These are phyloP conservation scores for Scaptomyza pallida DNA, from an alignment of 1,140 invertebrate species.

Conservation along the genomic window DNA sequence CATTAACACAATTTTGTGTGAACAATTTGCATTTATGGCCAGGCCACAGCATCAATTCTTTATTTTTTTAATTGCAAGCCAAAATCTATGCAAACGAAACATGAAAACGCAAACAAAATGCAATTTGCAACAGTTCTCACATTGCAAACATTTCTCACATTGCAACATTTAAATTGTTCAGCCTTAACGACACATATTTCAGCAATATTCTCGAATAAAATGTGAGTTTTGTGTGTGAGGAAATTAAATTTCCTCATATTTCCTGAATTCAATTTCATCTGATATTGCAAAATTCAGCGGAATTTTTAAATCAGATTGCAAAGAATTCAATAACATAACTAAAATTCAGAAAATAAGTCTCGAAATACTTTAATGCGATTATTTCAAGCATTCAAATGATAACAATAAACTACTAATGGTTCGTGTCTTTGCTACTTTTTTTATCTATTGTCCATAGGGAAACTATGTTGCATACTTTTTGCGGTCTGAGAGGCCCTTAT, in stretches of 20 bases:
- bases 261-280: no score
- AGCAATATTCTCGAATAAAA: not conserved
- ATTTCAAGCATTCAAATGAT: no score
- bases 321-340: no score
- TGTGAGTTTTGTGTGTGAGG: not conserved
- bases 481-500: not conserved
- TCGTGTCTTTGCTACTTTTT: conserved; percentile 13
- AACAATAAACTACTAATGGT: not conserved
- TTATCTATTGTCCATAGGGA: not conserved
- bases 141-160: not conserved
- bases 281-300: no score
- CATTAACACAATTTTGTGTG: conserved; percentile 66
- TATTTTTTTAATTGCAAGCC: conserved; percentile 68
- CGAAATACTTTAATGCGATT: no score
- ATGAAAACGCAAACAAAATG: conserved; percentile 29
- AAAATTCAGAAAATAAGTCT: no score
- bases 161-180: conserved; percentile 25
- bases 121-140: not conserved
- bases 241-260: no score
- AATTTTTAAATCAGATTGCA: no score
- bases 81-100: conserved; percentile 59
- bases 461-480: conserved; percentile 29
- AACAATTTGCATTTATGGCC: conserved; percentile 52
- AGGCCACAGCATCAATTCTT: conserved; percentile 38
- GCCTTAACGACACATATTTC: conserved; percentile 4